Percentiles rank a stretch among this genome's conserved stretches.
phyloP scores from a whole-genome alignment of 2,797 vertebrate species.

The Gymnodraco acuticeps region DNA sequence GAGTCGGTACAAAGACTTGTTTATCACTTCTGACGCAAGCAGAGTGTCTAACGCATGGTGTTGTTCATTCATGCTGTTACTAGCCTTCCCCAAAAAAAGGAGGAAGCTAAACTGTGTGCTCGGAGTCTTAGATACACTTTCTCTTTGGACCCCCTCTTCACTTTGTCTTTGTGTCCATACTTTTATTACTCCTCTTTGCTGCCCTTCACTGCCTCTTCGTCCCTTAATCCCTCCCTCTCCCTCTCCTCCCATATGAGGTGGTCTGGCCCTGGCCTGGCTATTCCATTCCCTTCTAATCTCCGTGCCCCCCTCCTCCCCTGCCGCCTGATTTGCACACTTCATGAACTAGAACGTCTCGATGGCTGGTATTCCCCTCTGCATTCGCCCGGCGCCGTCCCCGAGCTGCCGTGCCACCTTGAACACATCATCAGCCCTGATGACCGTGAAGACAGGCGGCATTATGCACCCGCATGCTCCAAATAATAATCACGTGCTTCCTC shows the following conservation, averaged over 20 bases:
- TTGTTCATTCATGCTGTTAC: slow-evolving; percentile 63
- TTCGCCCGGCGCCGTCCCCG: slow-evolving; percentile 39
- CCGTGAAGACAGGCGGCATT: slow-evolving; percentile 59
- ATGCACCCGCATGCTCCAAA: slow-evolving; percentile 28
- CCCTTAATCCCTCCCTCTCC: slow-evolving; percentile 61
- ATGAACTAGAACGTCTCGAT: slow-evolving; percentile 78
- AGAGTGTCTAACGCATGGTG: slow-evolving; percentile 62
- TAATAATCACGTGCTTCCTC: slow-evolving; percentile 36
- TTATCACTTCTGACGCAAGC: slow-evolving; percentile 54
- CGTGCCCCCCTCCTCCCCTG: slow-evolving; percentile 17
- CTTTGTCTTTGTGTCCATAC: slow-evolving; percentile 51
- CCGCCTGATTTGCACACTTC: slow-evolving; percentile 80
- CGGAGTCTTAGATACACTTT: slow-evolving; percentile 46
- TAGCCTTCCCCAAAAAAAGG: slow-evolving; percentile 43
- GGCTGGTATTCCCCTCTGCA: slow-evolving; percentile 71
- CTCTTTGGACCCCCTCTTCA: slow-evolving; percentile 41
- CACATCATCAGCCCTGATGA: slow-evolving; percentile 68
- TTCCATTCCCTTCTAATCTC: slow-evolving; percentile 72
- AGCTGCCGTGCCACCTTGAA: slow-evolving; percentile 75
- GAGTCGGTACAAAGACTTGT: slow-evolving; percentile 48
- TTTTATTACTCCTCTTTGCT: slow-evolving; percentile 50
- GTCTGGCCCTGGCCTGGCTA: slow-evolving; percentile 73
- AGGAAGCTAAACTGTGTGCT: slow-evolving; percentile 46
- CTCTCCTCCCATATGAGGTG: slow-evolving; percentile 71
- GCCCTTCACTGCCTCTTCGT: slow-evolving; percentile 42